Base-by-base conservation (phyloP, 2,113 vertebrate species). In the Gopherus flavomarginatus region DNA sequence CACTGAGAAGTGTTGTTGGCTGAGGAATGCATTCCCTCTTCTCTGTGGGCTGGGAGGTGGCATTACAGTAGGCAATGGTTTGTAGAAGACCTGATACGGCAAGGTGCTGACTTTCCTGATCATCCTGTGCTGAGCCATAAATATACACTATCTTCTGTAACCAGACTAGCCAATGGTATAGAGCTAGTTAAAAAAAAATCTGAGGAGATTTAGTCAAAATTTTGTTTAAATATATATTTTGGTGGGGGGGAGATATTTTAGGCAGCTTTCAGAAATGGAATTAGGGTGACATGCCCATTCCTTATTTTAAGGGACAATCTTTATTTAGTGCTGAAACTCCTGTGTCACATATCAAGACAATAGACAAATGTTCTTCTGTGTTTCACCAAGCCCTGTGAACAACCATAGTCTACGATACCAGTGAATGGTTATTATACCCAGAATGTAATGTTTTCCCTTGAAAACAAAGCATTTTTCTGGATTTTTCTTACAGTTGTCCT, bases 181-280 rank as follows among this genome's bases (percentile, higher is more conserved):
- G 19, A 38, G 4, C 27, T 4, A 11, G 52, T n/a, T 52, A 90
- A 86, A 95, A 92, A 87, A 87, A 44, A 62, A 62, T 3, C 12
- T 35, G 1, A 1, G 1, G 6, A n/a, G 27, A 4, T 3, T 82
- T 85, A 69, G 42, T 13, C 10, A 78, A 11, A 24, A 14, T 77
- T 69, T 69, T 69, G 11, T 77, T 77, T 80, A 87, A 6, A 44
- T 44, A 11, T 1, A 56, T 26, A 10, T 3, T 94, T 88, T 49
- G 49, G 8, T 44, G 72, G 86, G 54, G 49, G 84, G 31, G 0
- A 38, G 35, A 35, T 75, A 5, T 56, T 72, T 26, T 4, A 14
- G 12, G 19, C 5, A 47, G 27, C 2, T 89, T 91, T 72, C 35
- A 90, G 50, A 85, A 2, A 11, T 3, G 75, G 31, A 85, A 2